These are phyloP conservation scores for Oscheius sp. DNA, from an alignment of 1,140 invertebrate genomes.

Conservation along the genomic window DNA sequence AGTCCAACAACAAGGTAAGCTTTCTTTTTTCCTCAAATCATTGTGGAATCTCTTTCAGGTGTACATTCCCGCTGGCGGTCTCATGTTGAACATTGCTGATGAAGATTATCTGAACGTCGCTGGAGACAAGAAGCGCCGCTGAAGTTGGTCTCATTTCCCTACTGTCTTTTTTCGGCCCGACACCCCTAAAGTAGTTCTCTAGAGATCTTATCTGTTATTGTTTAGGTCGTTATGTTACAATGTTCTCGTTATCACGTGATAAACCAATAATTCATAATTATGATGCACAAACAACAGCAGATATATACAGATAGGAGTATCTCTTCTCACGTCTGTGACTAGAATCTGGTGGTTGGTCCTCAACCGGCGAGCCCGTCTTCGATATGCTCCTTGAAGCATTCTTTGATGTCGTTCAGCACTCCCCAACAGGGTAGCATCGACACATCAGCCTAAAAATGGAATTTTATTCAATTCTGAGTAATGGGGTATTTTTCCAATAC, in stretches of 20 bases:
- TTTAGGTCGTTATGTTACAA: neutral
- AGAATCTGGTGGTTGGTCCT: neutral
- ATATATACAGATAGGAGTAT: neutral
- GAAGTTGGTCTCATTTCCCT: neutral
- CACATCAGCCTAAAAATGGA: slow-evolving; percentile 42
- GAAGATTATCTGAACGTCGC: slow-evolving; percentile 75
- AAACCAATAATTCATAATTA: neutral
- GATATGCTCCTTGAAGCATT: slow-evolving; percentile 54
- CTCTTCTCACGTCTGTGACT: neutral
- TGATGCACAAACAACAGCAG: neutral
- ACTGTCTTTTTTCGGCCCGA: neutral
- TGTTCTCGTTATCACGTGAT: neutral
- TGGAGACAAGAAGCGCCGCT: slow-evolving; percentile 46
- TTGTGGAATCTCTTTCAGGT: slow-evolving; percentile 63
- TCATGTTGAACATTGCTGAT: slow-evolving; percentile 96
- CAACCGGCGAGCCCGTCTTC: slow-evolving; percentile 22
- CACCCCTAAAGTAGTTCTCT: neutral
- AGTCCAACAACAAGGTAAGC: slow-evolving; percentile 79
- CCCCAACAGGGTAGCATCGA: slow-evolving; percentile 50
- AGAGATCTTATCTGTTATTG: neutral
- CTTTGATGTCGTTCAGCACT: slow-evolving; percentile 54
- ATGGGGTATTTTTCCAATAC: neutral
- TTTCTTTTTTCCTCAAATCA: neutral
- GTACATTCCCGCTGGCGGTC: slow-evolving; percentile 82
- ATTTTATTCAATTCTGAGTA: neutral